Evolutionary conservation across 2,888 invertebrate genomes (phyloP), one percentile per base, ranked within the genome.

Genomic region (Pandemis cinnamomeana): DNA sequence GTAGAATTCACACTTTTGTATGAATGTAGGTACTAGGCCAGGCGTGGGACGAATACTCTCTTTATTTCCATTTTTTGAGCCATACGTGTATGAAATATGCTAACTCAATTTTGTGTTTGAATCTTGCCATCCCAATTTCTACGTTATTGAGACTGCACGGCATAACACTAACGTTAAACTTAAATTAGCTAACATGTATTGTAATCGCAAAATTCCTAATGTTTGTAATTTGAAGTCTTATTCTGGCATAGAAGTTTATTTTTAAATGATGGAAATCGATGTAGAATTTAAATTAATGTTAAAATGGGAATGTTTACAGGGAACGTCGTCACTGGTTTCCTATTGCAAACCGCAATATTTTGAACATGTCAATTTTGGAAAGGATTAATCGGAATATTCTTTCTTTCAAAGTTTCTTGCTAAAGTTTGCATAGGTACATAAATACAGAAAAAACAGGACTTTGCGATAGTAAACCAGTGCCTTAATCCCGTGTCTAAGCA

Each of bases 1-100:
- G 74, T 85, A 84, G 81, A 78, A 78, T 85, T 85, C 82, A 78
- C 83, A 84, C 80, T 84, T 86, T 85, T 85, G 80, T 84, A 86
- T 78, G 71, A 53, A 78, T 77, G 67, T 78, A 78, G 75, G 63
- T 67, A 75, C 11, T 70, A 73, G 58, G 70, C 58, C 58, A 11
- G 58, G 11, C 55, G 11, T 62, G 74, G 60, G 20, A 73, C 42
- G 62, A 76, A 72, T 77, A 76, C 77, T 77, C 76, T 71, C 46
- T 66, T 51, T 64, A 60, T 60, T 67, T 61, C 42, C 13, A 41
- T 62, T 58, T 41, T 44, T 64, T 67, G 51, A 44, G 42, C 48
- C 62, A 71, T 58, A 46, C 61, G 67, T 46, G 72, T 75, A 63
- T 76, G 71, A 75, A 77, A 60, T 69, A 53, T 69, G 13, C 27